Evolutionary conservation across 2,888 invertebrate species (phyloP).

Genomic region (Acanthosepion pharaonis): DNA sequence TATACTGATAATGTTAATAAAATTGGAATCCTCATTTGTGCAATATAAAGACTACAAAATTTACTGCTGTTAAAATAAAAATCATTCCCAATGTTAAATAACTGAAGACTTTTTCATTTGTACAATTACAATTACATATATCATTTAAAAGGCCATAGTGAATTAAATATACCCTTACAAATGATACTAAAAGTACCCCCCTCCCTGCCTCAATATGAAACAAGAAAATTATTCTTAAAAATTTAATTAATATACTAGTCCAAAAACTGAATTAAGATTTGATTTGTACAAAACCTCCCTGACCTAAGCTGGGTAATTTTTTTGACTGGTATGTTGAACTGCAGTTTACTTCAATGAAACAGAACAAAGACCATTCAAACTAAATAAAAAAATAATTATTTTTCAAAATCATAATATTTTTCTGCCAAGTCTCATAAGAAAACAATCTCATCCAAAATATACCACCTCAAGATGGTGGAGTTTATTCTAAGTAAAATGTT

Average conservation of each 20-base stretch:
- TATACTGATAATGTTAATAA: background rate
- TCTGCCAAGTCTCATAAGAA: background rate
- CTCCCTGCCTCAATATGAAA: background rate
- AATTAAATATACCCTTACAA: background rate
- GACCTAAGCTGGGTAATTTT: background rate
- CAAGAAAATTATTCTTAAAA: background rate
- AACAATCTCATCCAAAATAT: background rate
- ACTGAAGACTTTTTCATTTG: background rate
- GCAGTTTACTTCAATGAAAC: background rate
- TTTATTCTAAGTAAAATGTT: background rate
- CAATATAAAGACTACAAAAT: background rate
- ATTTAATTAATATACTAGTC: background rate
- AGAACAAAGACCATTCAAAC: background rate
- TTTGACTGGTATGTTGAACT: background rate
- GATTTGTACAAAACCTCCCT: background rate
- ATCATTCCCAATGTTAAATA: background rate
- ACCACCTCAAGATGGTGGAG: background rate
- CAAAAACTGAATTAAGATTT: background rate
- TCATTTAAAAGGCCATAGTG: background rate
- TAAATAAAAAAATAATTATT: too few relatives aligned
- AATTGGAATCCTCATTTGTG: background rate
- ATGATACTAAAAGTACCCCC: background rate
- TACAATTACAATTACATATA: too few relatives aligned
- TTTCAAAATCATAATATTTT: background rate
- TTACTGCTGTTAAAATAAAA: background rate